Base-by-base conservation (phyloP, 1,140 invertebrate genomes). In the Drosophila truncata region DNA sequence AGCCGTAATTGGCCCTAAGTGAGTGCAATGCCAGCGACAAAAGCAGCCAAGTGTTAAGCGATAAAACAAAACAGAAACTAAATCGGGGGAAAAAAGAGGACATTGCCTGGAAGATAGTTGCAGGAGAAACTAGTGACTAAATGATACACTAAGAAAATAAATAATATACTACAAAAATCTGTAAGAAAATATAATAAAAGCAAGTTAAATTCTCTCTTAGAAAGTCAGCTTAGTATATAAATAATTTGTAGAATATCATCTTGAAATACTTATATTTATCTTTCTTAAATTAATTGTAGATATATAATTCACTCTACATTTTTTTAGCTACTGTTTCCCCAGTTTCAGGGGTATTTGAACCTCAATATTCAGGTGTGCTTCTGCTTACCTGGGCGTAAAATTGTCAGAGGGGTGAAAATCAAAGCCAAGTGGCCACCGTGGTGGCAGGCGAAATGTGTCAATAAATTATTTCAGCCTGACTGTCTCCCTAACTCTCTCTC, bases 1-100 rank as follows among this genome's bases (percentile, higher is more conserved):
- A 88, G 71, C 78, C 57, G 69, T 88, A 88, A 88, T 88, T 88
- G 84, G 81, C 63, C 78, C 64, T 88, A 85, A 88, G 84, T 88
- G 80, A 75, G 80, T 82, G 80, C 64, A 82, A 73, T 82, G 69
- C 80, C 44, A 86, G 79, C 70, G 60, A 80, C 79, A 71, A 79
- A 67, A 82, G 63, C 79, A 46, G 47, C 39, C 69, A 83, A 88
- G 83, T 87, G 84, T 88, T 78, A 88, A 87, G 59, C 66, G 59
- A 44, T 71, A 54, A 78, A 50, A 42, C 33, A 61, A 75, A 67
- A 76, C 23, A 39, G 31, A 29, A 55, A 57, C 13, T 18, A 50
- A 77, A 49, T 60, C 46, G 64, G 39, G 16, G n/a, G 18, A 44
- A 47, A 29, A 70, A n/a, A 50, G 42, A 60, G 60, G 46, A 65